phyloP scores from a whole-genome alignment of 2,113 vertebrate genomes.

The Chaetura pelagica region DNA sequence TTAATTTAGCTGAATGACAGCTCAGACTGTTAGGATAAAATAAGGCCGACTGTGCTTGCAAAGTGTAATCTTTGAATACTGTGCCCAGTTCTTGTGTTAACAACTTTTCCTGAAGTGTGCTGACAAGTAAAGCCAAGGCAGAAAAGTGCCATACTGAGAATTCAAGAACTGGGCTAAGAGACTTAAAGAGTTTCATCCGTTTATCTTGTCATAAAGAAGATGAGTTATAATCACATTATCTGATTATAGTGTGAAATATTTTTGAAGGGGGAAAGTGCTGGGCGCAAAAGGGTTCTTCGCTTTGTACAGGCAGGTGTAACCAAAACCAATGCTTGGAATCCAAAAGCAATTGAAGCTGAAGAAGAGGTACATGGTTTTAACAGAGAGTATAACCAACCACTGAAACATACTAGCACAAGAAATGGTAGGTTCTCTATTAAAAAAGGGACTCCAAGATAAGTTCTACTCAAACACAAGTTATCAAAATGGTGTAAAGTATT shows the following conservation, averaged over 20 bases:
- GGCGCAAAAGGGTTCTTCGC: not conserved
- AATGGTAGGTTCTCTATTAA: not conserved
- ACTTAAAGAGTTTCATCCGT: not conserved
- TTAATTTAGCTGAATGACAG: not conserved
- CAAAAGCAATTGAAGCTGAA: not conserved
- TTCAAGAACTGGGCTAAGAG: not conserved
- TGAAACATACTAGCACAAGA: not conserved
- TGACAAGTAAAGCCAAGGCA: not conserved
- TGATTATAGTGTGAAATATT: not conserved
- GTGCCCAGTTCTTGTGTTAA: not conserved
- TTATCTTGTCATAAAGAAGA: not conserved
- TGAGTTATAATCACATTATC: not conserved
- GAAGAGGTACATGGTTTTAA: not conserved
- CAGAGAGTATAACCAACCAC: not conserved
- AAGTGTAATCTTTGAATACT: not conserved
- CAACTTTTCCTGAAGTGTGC: not conserved
- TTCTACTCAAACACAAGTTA: not conserved
- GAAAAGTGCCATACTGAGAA: not conserved
- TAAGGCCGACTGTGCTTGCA: not conserved
- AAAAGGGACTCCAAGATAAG: not conserved
- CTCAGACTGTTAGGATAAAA: not conserved
- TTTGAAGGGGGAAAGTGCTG: not conserved
- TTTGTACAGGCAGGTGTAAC: not conserved
- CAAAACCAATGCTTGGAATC: not conserved
- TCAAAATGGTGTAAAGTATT: not conserved